These are phyloP conservation scores for Lithophane ornitopus DNA, from an alignment of 2,888 invertebrate species.

Conservation along the genomic window DNA sequence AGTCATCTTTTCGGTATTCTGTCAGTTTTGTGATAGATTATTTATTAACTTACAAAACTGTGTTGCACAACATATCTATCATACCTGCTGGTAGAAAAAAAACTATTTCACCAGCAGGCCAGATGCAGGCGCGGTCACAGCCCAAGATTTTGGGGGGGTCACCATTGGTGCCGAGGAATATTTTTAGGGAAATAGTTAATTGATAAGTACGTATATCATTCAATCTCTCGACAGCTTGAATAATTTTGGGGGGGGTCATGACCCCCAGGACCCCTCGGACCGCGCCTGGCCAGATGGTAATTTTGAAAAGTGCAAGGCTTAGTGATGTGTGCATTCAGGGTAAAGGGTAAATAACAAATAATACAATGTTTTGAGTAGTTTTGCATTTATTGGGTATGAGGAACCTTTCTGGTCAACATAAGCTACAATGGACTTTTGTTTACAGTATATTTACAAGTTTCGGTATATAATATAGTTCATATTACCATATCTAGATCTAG, in stretches of 20 bases:
- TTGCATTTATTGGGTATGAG: slow-evolving; percentile 91
- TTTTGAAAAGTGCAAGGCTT: not conserved
- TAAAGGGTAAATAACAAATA: slow-evolving; percentile 66
- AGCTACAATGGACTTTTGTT: slow-evolving; percentile 90
- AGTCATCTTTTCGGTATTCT: not conserved
- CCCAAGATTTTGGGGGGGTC: too few species aligned
- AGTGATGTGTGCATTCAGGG: not conserved
- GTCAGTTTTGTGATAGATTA: not conserved
- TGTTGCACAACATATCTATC: too few species aligned
- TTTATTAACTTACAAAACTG: not conserved
- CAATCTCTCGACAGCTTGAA: too few species aligned
- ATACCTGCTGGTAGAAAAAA: too few species aligned
- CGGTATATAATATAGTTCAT: slow-evolving; percentile 88
- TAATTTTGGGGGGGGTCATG: too few species aligned
- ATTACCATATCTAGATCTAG: slow-evolving; percentile 82
- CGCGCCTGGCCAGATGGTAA: too few species aligned
- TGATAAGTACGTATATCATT: too few species aligned
- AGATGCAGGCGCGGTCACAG: too few species aligned
- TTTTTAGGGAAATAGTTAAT: too few species aligned
- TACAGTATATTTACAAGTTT: slow-evolving; percentile 90
- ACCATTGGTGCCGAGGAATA: too few species aligned
- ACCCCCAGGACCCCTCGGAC: too few species aligned
- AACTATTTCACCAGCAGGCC: too few species aligned
- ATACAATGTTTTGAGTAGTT: slow-evolving; percentile 84
- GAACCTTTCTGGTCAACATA: slow-evolving; percentile 91